phyloP scores from a whole-genome alignment of 1,140 invertebrate species.

The Pseudobourletiella spinata region DNA sequence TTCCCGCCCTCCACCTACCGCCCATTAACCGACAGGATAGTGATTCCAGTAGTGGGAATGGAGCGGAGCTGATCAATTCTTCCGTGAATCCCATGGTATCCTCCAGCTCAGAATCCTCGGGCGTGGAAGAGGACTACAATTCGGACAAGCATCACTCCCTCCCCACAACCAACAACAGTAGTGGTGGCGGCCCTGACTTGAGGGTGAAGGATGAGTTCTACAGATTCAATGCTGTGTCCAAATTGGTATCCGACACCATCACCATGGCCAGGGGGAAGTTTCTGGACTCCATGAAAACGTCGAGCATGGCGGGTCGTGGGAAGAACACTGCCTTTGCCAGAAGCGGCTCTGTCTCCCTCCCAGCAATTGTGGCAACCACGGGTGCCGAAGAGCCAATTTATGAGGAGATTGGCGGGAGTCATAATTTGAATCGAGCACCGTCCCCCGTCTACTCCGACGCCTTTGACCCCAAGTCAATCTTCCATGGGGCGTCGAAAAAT shows the following conservation, averaged over 20 bases:
- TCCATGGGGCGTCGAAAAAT: slow-evolving; percentile 32
- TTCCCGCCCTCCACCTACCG: slow-evolving; percentile 24
- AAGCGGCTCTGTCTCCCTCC: not conserved
- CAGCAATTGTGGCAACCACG: not conserved
- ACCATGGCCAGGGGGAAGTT: slow-evolving; percentile 35
- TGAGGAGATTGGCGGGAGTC: slow-evolving; percentile 33
- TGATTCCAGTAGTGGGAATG: no score
- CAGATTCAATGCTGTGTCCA: not conserved
- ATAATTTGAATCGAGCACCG: slow-evolving; percentile 18
- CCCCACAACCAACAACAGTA: slow-evolving; percentile 3
- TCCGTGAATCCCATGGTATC: slow-evolving; percentile 24
- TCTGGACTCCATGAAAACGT: slow-evolving; percentile 32
- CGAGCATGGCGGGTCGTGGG: no score
- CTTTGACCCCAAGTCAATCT: slow-evolving; percentile 36
- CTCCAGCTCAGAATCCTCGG: slow-evolving; percentile 26
- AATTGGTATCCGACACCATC: slow-evolving; percentile 28
- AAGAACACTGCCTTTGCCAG: no score
- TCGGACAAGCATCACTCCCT: slow-evolving; percentile 35
- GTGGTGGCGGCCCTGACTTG: not conserved
- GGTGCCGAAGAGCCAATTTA: slow-evolving; percentile 34
- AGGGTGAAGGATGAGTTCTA: not conserved
- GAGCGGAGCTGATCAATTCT: slow-evolving; percentile 29
- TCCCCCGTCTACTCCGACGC: slow-evolving; percentile 34
- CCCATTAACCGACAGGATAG: no score
- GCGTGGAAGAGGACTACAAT: slow-evolving; percentile 36